phyloP scores from a whole-genome alignment of 2,113 vertebrate genomes.

The Macquaria australasica region DNA sequence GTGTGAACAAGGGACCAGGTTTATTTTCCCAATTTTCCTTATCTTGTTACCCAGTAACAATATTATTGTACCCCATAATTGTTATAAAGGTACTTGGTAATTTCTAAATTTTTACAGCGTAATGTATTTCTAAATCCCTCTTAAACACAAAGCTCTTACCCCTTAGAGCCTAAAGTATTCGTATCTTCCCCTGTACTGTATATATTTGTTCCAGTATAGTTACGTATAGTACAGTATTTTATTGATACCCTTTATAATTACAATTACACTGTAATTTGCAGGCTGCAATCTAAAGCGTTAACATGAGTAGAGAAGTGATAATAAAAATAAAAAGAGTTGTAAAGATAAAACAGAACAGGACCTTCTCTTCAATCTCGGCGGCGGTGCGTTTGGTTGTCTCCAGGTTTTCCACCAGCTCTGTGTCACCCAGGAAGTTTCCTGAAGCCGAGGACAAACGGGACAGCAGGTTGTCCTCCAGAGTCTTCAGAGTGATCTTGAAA shows the following conservation, averaged over 20 bases:
- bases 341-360: constrained; percentile 55
- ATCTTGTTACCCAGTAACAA: background rate
- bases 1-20: background rate
- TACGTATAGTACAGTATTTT: too few relatives aligned
- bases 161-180: background rate
- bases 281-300: background rate
- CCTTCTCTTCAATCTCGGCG: constrained; percentile 93
- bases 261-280: background rate
- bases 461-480: constrained; percentile 92
- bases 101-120: background rate
- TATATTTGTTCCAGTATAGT: background rate
- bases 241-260: background rate
- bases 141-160: background rate
- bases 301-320: background rate
- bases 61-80: background rate
- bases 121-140: background rate
- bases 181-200: background rate
- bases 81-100: background rate
- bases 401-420: constrained; percentile 92
- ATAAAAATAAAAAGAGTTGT: background rate
- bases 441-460: constrained; percentile 94
- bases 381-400: constrained; percentile 94
- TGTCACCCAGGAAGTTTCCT: constrained; percentile 95
- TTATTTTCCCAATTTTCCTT: background rate
- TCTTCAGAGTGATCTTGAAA: constrained; percentile 98